A percentile compares a stretch with the other conserved stretches of the same genome.
phyloP scores from a whole-genome alignment of 2,888 invertebrate species.

The Metalampra italica region DNA sequence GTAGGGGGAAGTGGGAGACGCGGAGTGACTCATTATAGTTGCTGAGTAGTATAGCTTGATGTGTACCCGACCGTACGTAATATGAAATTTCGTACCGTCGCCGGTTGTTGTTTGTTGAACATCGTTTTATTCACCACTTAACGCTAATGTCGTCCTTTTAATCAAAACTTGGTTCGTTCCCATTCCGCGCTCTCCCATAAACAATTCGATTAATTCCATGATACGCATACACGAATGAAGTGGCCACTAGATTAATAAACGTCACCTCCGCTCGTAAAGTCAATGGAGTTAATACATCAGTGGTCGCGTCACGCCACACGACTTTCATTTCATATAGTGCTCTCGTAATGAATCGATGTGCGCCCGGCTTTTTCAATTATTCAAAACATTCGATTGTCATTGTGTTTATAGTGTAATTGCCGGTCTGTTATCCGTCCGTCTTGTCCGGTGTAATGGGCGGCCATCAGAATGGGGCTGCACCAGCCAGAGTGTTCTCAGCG shows the following conservation, averaged over 20 bases:
- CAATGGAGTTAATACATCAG: constrained; percentile 72
- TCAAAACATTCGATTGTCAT: constrained; percentile 73
- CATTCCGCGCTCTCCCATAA: constrained; percentile 33
- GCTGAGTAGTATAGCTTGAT: no score
- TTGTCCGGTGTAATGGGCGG: constrained; percentile 71
- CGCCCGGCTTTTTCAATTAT: constrained; percentile 73
- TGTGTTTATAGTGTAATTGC: constrained; percentile 74
- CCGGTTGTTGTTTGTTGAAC: neutral
- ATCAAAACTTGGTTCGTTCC: constrained; percentile 25
- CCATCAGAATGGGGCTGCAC: constrained; percentile 76
- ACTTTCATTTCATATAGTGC: constrained; percentile 76
- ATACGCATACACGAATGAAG: constrained; percentile 37
- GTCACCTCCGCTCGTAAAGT: constrained; percentile 63
- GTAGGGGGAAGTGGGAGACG: no score
- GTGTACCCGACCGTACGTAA: neutral
- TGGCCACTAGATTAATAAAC: constrained; percentile 67
- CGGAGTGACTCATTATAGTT: no score
- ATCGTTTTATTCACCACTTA: neutral
- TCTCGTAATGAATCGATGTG: constrained; percentile 62
- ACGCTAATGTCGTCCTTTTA: neutral
- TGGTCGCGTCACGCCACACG: constrained; percentile 52
- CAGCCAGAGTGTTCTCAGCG: constrained; percentile 51
- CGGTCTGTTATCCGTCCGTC: constrained; percentile 74
- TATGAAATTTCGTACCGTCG: constrained; percentile 2
- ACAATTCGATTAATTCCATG: constrained; percentile 50